These are phyloP conservation scores for Papio anubis DNA, from an alignment of 2,113 vertebrate genomes.

Conservation along the genomic window DNA sequence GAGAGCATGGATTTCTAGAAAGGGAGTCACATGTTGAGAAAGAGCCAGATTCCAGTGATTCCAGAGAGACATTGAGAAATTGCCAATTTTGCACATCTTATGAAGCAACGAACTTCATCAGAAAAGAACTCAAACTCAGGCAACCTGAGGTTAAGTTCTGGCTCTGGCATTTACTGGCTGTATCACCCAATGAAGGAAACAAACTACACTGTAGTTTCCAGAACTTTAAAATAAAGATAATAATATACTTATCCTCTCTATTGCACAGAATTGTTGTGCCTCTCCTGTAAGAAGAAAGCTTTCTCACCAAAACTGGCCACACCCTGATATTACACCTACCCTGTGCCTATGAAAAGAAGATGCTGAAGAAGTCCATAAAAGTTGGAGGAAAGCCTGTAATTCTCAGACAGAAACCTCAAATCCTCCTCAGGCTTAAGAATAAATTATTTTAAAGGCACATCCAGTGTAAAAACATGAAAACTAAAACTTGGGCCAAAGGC, in stretches of 20 bases:
- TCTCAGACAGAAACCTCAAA: neutral
- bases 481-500: neutral
- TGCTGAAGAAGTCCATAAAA: neutral
- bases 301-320: neutral
- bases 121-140: neutral
- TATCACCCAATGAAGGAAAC: neutral
- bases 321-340: neutral
- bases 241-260: neutral
- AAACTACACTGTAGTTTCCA: neutral
- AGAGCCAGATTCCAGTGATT: neutral
- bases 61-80: neutral
- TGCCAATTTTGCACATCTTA: neutral
- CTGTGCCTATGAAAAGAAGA: neutral
- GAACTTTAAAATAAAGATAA: neutral
- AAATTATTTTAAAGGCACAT: neutral
- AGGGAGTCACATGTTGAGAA: neutral
- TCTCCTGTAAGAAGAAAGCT: neutral
- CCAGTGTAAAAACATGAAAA: neutral
- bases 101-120: neutral
- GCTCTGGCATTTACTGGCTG: neutral
- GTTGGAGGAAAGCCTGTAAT: fast-evolving
- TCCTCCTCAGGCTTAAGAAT: neutral
- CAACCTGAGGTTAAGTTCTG: neutral
- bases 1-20: neutral
- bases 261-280: neutral